A percentile compares a stretch with the other conserved stretches of the same genome.
phyloP scores from a whole-genome alignment of 2,113 vertebrate species.

The Ibidorhyncha struthersii region DNA sequence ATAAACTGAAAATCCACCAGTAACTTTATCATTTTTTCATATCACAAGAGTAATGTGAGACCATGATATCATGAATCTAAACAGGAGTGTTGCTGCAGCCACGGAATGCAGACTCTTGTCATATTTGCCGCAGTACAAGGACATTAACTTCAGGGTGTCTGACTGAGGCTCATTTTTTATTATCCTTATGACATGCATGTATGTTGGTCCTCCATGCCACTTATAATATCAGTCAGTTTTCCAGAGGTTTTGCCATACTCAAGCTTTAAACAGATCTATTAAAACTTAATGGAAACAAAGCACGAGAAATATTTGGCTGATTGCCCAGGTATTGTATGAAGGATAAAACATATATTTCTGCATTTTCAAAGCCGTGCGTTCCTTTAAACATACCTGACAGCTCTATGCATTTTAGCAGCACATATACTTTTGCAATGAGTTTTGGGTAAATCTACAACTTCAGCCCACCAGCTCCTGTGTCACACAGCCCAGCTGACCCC shows the following conservation, averaged over 20 bases:
- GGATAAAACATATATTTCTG: background rate
- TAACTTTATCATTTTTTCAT: background rate
- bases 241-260: background rate
- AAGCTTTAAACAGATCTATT: background rate
- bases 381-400: background rate
- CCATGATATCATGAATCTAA: accelerated
- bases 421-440: background rate
- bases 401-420: background rate
- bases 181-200: background rate
- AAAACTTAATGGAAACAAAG: background rate
- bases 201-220: background rate
- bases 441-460: background rate
- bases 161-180: background rate
- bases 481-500: background rate
- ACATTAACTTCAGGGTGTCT: background rate
- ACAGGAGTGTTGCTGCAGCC: background rate
- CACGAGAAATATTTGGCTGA: background rate
- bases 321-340: background rate
- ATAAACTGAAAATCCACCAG: background rate
- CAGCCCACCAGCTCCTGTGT: background rate
- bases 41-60: background rate
- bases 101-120: background rate
- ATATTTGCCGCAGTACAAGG: background rate
- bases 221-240: background rate
- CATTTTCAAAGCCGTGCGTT: background rate